phyloP scores from a whole-genome alignment of 2,113 vertebrate genomes.

The Physeter macrocephalus region DNA sequence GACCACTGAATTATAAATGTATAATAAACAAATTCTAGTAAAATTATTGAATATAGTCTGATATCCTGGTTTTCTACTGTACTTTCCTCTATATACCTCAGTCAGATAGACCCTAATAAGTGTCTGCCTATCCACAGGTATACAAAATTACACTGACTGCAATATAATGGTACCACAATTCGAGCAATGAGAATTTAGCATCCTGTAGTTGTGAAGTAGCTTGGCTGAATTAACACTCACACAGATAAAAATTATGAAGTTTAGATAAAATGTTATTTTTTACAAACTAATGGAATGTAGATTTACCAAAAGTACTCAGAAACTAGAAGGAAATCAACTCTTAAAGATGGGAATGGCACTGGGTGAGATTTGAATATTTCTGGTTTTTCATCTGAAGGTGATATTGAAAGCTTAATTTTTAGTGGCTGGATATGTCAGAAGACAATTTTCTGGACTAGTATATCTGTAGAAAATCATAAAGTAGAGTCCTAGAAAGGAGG shows the following conservation, averaged over 20 bases:
- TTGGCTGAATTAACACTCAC: neutral
- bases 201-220: neutral
- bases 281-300: neutral
- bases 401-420: neutral
- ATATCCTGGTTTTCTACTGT: neutral
- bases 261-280: neutral
- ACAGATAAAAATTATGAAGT: neutral
- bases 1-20: neutral
- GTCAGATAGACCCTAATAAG: neutral
- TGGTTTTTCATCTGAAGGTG: neutral
- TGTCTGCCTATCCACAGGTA: neutral
- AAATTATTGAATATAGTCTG: neutral
- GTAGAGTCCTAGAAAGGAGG: neutral
- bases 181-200: neutral
- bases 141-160: neutral
- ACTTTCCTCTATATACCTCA: neutral
- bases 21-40: neutral
- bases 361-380: neutral
- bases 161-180: neutral
- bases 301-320: neutral
- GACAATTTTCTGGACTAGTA: neutral
- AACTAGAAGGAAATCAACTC: neutral
- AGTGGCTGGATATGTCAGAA: neutral
- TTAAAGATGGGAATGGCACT: neutral
- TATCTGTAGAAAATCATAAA: neutral